Evolutionary conservation across 2,113 vertebrate species (phyloP).

Genomic region (Phycodurus eques): DNA sequence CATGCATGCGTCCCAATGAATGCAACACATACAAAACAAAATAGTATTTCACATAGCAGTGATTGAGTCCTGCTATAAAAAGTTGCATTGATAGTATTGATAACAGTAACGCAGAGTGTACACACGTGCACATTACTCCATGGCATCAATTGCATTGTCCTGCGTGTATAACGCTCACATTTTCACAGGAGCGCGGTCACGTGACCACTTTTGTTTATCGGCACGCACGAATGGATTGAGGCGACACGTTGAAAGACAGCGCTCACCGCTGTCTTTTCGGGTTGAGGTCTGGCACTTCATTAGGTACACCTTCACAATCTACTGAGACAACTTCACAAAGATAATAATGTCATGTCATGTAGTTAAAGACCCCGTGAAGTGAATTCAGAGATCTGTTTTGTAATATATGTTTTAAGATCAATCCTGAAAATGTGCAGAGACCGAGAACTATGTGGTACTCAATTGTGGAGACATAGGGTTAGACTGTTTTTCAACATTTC

Average conservation of each 20-base stretch:
- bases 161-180: constrained; percentile 33
- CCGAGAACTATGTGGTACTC: too few species aligned
- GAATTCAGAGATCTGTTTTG: background rate
- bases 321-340: background rate
- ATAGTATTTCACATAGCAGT: constrained; percentile 1
- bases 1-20: constrained; percentile 5
- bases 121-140: background rate
- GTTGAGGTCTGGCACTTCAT: background rate
- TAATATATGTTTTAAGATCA: background rate
- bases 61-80: constrained; percentile 8
- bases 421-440: background rate
- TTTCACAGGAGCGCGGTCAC: constrained; percentile 58
- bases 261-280: background rate
- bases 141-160: constrained; percentile 45
- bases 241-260: background rate
- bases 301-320: background rate
- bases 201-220: constrained; percentile 21
- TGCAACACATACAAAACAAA: constrained; percentile 11
- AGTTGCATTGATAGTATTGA: constrained; percentile 58
- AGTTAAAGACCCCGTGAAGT: background rate
- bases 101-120: constrained; percentile 21
- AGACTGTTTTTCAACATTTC: too few species aligned
- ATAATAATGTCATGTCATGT: background rate
- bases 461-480: too few species aligned
- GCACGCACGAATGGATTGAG: background rate